Evolutionary conservation across 2,113 vertebrate species (phyloP).

Genomic region (Azemiops feae): DNA sequence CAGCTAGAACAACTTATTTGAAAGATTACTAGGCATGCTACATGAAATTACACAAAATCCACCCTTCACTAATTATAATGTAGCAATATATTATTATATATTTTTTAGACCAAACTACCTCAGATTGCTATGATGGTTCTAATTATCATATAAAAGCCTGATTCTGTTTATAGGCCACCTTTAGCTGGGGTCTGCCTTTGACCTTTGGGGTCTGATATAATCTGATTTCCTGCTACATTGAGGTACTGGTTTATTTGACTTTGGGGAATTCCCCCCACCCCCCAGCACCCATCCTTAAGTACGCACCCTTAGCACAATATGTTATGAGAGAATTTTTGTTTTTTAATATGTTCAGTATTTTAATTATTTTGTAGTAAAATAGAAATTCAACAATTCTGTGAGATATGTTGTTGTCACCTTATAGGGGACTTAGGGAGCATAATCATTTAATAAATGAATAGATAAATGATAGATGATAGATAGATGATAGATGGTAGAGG

Average conservation of each 20-base stretch:
- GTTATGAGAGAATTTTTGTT: background rate
- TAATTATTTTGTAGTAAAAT: background rate
- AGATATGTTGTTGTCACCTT: background rate
- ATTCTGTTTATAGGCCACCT: background rate
- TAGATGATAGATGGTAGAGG: too few relatives aligned
- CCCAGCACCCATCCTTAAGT: background rate
- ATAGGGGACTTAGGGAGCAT: too few relatives aligned
- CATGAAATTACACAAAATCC: background rate
- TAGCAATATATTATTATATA: too few relatives aligned
- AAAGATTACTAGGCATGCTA: background rate
- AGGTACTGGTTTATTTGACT: background rate
- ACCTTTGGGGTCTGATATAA: background rate
- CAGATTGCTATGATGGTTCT: too few relatives aligned
- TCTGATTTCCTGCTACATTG: background rate
- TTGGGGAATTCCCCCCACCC: rapidly evolving
- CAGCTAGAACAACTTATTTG: background rate
- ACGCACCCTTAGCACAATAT: background rate
- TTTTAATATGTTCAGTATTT: background rate
- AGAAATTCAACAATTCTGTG: background rate
- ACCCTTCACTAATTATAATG: background rate
- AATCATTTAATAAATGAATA: too few relatives aligned
- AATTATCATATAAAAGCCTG: too few relatives aligned
- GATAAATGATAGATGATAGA: too few relatives aligned
- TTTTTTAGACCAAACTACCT: too few relatives aligned
- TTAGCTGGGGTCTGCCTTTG: too few relatives aligned